These are phyloP conservation scores for Rhinolophus ferrumequinum DNA, from an alignment of 2,113 vertebrate genomes.

Conservation along the genomic window DNA sequence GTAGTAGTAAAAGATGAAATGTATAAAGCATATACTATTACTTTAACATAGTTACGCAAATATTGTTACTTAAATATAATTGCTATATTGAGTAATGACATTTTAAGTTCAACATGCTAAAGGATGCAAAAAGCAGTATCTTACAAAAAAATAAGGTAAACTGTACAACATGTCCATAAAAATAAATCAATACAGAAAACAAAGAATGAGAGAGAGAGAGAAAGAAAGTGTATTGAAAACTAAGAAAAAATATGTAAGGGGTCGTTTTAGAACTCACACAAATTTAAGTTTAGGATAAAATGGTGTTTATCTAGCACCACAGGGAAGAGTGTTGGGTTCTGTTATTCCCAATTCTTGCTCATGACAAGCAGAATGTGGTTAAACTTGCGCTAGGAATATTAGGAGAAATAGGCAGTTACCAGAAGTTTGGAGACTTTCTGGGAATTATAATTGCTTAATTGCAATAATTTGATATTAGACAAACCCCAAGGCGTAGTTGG, in stretches of 20 bases:
- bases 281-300: not conserved
- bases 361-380: constrained; percentile 12
- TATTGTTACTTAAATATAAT: not conserved
- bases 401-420: constrained; percentile 38
- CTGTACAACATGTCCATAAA: not conserved
- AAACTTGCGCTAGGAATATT: constrained; percentile 41
- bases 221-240: not conserved
- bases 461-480: constrained; percentile 42
- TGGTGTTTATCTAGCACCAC: not conserved
- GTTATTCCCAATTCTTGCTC: not conserved
- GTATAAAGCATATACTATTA: not conserved
- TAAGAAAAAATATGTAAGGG: not conserved
- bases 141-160: not conserved
- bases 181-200: not conserved
- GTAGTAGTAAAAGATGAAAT: not conserved
- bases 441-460: constrained; percentile 59
- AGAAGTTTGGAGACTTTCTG: constrained; percentile 64
- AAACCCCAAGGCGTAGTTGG: constrained; percentile 61
- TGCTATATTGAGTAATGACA: not conserved
- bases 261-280: not conserved
- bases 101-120: not conserved
- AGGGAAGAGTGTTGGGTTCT: not conserved
- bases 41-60: not conserved
- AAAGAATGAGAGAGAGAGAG: not conserved
- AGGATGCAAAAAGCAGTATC: not conserved